phyloP scores from a whole-genome alignment of 2,797 vertebrate genomes.

The Pangasius macronema region DNA sequence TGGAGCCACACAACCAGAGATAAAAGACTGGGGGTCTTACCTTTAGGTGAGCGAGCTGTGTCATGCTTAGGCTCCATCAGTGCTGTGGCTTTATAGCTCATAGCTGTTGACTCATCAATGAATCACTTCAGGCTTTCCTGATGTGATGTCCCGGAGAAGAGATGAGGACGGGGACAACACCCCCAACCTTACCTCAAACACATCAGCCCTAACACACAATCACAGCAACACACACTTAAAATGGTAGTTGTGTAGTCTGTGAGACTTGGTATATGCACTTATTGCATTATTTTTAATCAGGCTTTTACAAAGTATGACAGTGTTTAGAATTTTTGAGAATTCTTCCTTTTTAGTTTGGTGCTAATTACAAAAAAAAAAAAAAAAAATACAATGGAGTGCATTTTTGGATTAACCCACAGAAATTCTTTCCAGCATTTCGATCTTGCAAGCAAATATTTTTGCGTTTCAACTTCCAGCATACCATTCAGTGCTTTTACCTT shows the following conservation, averaged over 20 bases:
- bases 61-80: conserved; percentile 68
- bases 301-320: neutral
- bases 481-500: neutral
- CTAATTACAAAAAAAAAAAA: neutral
- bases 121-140: conserved; percentile 70
- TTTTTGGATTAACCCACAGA: neutral
- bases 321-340: neutral
- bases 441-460: neutral
- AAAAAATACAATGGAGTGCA: neutral
- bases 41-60: conserved; percentile 65
- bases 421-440: neutral
- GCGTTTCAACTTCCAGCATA: neutral
- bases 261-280: neutral
- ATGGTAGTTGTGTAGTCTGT: neutral
- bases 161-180: conserved; percentile 27
- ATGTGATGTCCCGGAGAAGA: conserved; percentile 46
- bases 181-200: conserved; percentile 46
- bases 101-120: conserved; percentile 80
- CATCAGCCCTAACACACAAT: conserved; percentile 19
- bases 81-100: conserved; percentile 71
- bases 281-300: neutral
- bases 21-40: conserved; percentile 65
- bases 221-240: conserved; percentile 18
- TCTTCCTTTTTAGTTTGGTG: neutral
- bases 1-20: conserved; percentile 31